Conservation (phyloP, 1,140 invertebrate genomes). For the Tachypleus tridentatus region DNA sequence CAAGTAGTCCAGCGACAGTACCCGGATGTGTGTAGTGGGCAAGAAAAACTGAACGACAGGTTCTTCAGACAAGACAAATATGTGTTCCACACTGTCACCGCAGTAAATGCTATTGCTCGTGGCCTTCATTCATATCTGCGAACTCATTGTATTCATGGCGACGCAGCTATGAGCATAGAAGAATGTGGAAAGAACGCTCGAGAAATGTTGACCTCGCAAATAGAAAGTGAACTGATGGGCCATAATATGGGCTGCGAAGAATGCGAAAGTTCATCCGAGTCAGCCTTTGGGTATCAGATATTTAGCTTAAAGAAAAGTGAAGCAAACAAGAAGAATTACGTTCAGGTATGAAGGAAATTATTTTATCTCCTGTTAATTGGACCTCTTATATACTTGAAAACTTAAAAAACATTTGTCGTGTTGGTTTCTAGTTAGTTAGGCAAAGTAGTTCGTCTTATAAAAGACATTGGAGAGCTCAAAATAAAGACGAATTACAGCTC, state of each 20-base stretch:
- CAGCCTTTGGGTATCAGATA: slow-evolving; percentile 13
- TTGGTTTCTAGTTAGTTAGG: too few species aligned
- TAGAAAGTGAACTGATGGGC: slow-evolving; percentile 7
- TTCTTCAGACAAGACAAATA: slow-evolving; percentile 28
- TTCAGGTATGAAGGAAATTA: background rate
- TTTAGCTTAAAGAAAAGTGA: background rate
- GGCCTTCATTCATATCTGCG: slow-evolving; percentile 30
- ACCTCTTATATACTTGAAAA: too few species aligned
- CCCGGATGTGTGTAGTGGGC: slow-evolving; percentile 10
- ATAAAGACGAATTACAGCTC: too few species aligned
- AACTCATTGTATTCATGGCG: slow-evolving; percentile 23
- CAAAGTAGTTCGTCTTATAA: too few species aligned
- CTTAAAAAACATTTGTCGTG: too few species aligned
- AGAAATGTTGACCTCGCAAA: slow-evolving; percentile 17
- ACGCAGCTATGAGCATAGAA: slow-evolving; percentile 25
- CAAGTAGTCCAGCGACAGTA: slow-evolving; percentile 24
- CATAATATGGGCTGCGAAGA: slow-evolving; percentile 12
- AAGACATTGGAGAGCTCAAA: too few species aligned
- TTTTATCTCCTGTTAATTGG: too few species aligned
- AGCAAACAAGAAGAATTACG: background rate
- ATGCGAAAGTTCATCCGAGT: slow-evolving; percentile 6
- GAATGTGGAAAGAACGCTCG: slow-evolving; percentile 26
- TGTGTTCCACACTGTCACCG: slow-evolving; percentile 35
- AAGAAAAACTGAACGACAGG: slow-evolving; percentile 16
- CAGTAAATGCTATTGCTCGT: slow-evolving; percentile 34